phyloP scores from a whole-genome alignment of 2,113 vertebrate genomes.

The Willisornis vidua region DNA sequence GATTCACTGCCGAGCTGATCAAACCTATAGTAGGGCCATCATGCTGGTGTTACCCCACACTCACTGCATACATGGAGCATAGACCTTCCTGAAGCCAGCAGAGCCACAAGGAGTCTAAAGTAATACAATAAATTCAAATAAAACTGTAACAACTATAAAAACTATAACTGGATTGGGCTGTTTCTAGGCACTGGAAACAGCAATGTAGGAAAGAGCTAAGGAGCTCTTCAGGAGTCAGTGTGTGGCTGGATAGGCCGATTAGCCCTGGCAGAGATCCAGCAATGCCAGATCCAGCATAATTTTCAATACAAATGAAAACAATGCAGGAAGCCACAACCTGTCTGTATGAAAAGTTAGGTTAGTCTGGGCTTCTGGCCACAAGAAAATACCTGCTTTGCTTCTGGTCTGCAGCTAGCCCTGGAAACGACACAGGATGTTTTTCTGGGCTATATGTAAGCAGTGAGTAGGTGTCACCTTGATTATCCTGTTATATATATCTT shows the following conservation, averaged over 20 bases:
- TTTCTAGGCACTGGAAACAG: not conserved
- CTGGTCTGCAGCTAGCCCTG: not conserved
- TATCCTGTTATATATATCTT: not conserved
- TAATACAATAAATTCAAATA: not conserved
- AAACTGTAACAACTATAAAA: not conserved
- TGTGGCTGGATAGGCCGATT: not conserved
- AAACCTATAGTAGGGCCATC: not conserved
- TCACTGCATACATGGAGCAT: not conserved
- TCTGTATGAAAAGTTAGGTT: not conserved
- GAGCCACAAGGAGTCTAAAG: not conserved
- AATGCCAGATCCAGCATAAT: not conserved
- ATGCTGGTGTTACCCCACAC: too few relatives aligned
- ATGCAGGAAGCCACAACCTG: conserved; percentile 18
- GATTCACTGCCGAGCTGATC: not conserved
- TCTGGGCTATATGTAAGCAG: not conserved
- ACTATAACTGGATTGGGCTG: not conserved
- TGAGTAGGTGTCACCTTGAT: not conserved
- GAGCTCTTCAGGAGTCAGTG: not conserved
- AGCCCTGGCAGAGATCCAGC: not conserved
- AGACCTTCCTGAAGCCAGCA: not conserved
- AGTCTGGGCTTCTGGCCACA: conserved; percentile 10
- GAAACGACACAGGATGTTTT: not conserved
- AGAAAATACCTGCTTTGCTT: conserved; percentile 27
- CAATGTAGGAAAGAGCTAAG: not conserved
- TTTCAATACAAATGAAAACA: conserved; percentile 30